Evolutionary conservation across 2,113 vertebrate species (phyloP).

Genomic region (Serinus canaria): DNA sequence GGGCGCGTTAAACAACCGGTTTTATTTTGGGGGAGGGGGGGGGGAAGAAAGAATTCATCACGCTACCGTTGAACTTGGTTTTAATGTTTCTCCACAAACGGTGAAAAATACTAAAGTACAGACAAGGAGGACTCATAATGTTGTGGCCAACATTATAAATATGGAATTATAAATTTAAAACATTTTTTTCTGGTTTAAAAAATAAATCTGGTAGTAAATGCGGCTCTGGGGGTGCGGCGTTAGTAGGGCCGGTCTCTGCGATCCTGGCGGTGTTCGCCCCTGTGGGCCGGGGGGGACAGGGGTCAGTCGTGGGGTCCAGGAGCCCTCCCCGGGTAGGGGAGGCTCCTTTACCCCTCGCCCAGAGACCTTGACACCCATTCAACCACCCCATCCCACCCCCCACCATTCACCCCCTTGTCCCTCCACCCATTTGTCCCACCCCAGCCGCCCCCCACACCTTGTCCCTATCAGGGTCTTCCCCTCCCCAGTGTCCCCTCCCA

Average conservation of each 20-base stretch:
- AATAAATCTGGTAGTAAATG: slow-evolving; percentile 86
- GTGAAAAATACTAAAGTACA: slow-evolving; percentile 83
- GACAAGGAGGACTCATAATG: slow-evolving; percentile 81
- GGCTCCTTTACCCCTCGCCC: too few relatives aligned
- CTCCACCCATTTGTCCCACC: neutral
- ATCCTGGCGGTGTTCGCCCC: slow-evolving; percentile 89
- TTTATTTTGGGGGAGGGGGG: neutral
- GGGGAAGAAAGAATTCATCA: slow-evolving; percentile 54
- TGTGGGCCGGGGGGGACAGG: neutral
- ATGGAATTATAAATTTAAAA: slow-evolving; percentile 96
- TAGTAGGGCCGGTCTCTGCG: slow-evolving; percentile 90
- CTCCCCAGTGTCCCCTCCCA: neutral
- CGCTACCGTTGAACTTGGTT: slow-evolving; percentile 76
- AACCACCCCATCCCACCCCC: too few relatives aligned
- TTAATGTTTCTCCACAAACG: slow-evolving; percentile 81
- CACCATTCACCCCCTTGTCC: neutral
- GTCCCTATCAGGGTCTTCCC: neutral
- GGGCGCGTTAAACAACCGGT: slow-evolving; percentile 61
- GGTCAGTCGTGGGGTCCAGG: too few relatives aligned
- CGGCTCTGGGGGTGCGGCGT: slow-evolving; percentile 66
- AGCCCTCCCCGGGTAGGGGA: too few relatives aligned
- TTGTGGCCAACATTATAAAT: slow-evolving; percentile 82
- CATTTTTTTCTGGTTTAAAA: slow-evolving; percentile 86
- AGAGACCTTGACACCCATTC: too few relatives aligned
- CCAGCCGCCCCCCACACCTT: neutral